phyloP scores from a whole-genome alignment of 2,113 vertebrate species.

The Chionomys nivalis region DNA sequence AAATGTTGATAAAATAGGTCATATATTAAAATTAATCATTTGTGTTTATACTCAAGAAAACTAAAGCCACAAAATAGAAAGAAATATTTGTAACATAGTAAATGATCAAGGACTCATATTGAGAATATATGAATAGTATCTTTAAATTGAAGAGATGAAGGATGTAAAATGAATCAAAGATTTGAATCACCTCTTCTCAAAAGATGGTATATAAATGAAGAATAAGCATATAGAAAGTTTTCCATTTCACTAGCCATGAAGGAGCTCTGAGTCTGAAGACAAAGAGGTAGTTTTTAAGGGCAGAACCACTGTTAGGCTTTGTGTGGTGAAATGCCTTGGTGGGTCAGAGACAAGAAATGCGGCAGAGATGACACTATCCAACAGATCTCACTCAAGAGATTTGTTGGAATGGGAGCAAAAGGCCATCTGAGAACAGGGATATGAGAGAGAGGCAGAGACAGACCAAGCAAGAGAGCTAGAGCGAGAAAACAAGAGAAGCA shows the following conservation, averaged over 20 bases:
- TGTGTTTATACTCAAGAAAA: not conserved
- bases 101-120: not conserved
- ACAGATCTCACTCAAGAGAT: not conserved
- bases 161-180: not conserved
- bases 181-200: not conserved
- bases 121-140: not conserved
- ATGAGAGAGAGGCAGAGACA: not conserved
- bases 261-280: not conserved
- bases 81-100: not conserved
- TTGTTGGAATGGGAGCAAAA: not conserved
- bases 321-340: not conserved
- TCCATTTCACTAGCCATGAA: not conserved
- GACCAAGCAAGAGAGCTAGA: not conserved
- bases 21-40: not conserved
- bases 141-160: constrained; percentile 8
- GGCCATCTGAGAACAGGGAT: not conserved
- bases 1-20: not conserved
- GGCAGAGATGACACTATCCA: not conserved
- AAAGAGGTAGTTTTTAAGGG: not conserved
- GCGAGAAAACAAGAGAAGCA: not conserved
- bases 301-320: not conserved
- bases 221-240: not conserved
- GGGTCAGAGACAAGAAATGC: not conserved
- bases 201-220: not conserved
- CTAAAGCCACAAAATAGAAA: not conserved